Evolutionary conservation across 2,888 invertebrate species (phyloP).

Genomic region (Argynnis bischoffii): DNA sequence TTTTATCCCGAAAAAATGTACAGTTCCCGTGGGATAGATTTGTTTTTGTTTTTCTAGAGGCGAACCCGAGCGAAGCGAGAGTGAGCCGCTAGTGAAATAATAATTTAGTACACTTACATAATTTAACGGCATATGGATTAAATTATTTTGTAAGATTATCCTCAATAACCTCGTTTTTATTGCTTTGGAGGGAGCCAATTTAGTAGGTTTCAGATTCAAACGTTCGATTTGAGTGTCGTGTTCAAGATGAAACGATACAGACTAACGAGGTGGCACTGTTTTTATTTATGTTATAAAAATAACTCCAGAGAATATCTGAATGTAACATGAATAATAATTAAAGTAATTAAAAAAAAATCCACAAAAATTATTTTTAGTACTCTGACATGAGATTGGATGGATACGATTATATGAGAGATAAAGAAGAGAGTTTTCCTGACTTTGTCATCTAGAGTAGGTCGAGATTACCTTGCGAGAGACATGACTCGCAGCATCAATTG

Average conservation of each 20-base stretch:
- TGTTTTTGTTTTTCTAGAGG: no score
- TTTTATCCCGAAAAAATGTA: no score
- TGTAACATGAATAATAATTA: neutral
- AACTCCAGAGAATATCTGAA: conserved; percentile 36
- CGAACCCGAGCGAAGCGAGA: no score
- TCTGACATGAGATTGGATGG: no score
- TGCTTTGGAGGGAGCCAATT: conserved; percentile 39
- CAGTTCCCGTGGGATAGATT: no score
- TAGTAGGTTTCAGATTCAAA: conserved; percentile 41
- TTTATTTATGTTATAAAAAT: conserved; percentile 44
- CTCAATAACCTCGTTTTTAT: conserved; percentile 34
- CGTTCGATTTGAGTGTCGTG: conserved; percentile 37
- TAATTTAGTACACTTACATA: neutral
- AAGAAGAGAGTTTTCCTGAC: no score
- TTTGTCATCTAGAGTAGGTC: no score
- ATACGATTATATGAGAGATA: no score
- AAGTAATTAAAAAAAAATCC: neutral
- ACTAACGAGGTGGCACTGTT: conserved; percentile 44
- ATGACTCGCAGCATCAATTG: no score
- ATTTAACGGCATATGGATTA: conserved; percentile 19
- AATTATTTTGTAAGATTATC: conserved; percentile 33
- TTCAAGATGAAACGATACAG: conserved; percentile 35
- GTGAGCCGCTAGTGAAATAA: no score
- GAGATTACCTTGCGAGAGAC: no score
- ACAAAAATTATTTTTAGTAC: no score